These are phyloP conservation scores for Meteorus cinctellus DNA, from an alignment of 2,888 invertebrate species.

Conservation along the genomic window DNA sequence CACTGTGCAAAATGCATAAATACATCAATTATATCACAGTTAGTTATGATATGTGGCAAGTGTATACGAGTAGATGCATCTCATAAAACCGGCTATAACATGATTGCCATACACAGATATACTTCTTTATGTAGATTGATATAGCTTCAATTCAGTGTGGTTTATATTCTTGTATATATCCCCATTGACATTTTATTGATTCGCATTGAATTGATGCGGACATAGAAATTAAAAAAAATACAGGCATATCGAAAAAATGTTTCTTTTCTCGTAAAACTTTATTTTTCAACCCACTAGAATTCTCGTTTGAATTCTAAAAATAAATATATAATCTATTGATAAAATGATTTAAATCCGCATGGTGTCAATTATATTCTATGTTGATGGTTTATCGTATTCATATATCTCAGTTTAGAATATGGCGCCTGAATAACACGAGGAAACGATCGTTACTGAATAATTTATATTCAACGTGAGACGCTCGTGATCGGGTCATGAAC, in stretches of 20 bases:
- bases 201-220: too few relatives aligned
- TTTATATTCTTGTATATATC: too few relatives aligned
- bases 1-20: slow-evolving; percentile 13
- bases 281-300: too few relatives aligned
- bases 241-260: not conserved
- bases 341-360: not conserved
- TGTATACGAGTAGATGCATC: slow-evolving; percentile 22
- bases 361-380: not conserved
- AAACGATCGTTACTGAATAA: slow-evolving; percentile 37
- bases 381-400: slow-evolving; percentile 1
- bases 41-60: slow-evolving; percentile 32
- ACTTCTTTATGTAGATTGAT: too few relatives aligned
- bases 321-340: not conserved
- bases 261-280: not conserved
- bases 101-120: not conserved
- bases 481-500: slow-evolving; percentile 43
- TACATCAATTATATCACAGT: not conserved
- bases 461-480: slow-evolving; percentile 26
- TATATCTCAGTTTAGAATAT: slow-evolving; percentile 5
- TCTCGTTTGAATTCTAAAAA: too few relatives aligned
- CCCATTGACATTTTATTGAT: too few relatives aligned
- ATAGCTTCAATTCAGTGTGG: too few relatives aligned
- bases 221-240: not conserved
- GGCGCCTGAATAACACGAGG: slow-evolving; percentile 1
- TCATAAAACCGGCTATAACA: not conserved